A percentile compares a stretch with the other conserved stretches of the same genome.
Evolutionary conservation across 2,888 invertebrate genomes (phyloP).

Genomic region (Monochamus alternatus): DNA sequence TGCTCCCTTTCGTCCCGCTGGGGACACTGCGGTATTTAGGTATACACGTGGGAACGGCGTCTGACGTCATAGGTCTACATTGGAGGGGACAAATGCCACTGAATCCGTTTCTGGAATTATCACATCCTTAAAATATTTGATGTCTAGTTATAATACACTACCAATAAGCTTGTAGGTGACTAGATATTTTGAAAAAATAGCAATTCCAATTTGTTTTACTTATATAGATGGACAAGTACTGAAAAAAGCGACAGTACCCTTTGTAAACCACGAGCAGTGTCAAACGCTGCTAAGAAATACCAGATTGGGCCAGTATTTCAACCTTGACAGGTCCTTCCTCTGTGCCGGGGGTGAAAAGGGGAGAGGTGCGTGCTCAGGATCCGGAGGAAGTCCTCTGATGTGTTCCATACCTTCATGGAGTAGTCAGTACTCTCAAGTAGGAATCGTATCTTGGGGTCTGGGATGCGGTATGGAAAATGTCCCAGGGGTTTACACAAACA

Average conservation of each 20-base stretch:
- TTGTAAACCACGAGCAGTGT: slow-evolving; percentile 77
- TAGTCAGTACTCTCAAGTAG: slow-evolving; percentile 81
- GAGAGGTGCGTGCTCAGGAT: slow-evolving; percentile 78
- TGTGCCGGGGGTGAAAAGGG: slow-evolving; percentile 86
- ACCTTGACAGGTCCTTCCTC: slow-evolving; percentile 80
- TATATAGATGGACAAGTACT: slow-evolving; percentile 63
- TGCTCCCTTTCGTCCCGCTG: too few relatives aligned
- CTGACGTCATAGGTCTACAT: too few relatives aligned
- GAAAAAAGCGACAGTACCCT: slow-evolving; percentile 81
- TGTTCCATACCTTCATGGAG: slow-evolving; percentile 61
- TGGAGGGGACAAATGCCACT: too few relatives aligned
- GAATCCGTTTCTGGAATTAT: too few relatives aligned
- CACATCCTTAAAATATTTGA: too few relatives aligned
- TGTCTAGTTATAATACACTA: too few relatives aligned
- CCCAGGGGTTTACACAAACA: slow-evolving; percentile 87
- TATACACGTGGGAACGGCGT: too few relatives aligned
- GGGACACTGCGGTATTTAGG: too few relatives aligned
- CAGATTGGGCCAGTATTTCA: slow-evolving; percentile 78
- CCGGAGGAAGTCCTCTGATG: slow-evolving; percentile 59
- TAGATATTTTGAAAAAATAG: background rate
- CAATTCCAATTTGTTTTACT: background rate
- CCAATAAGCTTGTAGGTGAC: too few relatives aligned
- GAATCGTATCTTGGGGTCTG: slow-evolving; percentile 93
- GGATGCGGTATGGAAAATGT: slow-evolving; percentile 82
- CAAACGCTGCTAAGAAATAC: slow-evolving; percentile 76